Evolutionary conservation across 2,888 invertebrate genomes (phyloP).

Genomic region (Eustalomyia histrio): DNA sequence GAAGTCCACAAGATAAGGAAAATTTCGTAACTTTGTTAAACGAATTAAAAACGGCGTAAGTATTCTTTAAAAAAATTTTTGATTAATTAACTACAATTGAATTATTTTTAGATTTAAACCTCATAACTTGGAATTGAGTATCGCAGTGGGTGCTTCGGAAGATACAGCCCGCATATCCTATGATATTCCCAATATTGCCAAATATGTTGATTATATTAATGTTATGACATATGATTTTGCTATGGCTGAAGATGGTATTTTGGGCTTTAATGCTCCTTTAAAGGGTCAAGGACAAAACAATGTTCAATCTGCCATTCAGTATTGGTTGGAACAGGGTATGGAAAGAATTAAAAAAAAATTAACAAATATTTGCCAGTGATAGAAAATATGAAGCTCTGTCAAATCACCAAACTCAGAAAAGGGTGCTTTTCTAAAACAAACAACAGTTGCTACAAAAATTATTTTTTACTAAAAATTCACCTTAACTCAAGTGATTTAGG

Average conservation of each 20-base stretch:
- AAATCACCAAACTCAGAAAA: too few relatives aligned
- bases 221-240: conserved; percentile 74
- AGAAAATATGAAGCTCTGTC: too few relatives aligned
- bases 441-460: too few relatives aligned
- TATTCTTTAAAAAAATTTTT: background rate
- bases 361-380: too few relatives aligned
- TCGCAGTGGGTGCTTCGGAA: conserved; percentile 80
- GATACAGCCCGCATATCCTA: conserved; percentile 68
- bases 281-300: conserved; percentile 83
- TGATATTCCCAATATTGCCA: conserved; percentile 70
- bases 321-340: conserved; percentile 88
- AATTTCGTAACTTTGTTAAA: conserved; percentile 67
- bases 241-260: conserved; percentile 65
- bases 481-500: too few relatives aligned
- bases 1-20: conserved; percentile 65
- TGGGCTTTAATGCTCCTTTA: conserved; percentile 72
- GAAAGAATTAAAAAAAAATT: background rate
- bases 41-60: conserved; percentile 68
- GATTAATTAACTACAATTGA: too few relatives aligned
- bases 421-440: too few relatives aligned
- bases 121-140: conserved; percentile 83
- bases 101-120: conserved; percentile 64
- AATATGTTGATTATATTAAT: conserved; percentile 71
- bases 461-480: too few relatives aligned
- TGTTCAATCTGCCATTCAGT: conserved; percentile 90